Evolutionary conservation across 2,888 invertebrate genomes (phyloP).

Genomic region (Masnerella sp.): DNA sequence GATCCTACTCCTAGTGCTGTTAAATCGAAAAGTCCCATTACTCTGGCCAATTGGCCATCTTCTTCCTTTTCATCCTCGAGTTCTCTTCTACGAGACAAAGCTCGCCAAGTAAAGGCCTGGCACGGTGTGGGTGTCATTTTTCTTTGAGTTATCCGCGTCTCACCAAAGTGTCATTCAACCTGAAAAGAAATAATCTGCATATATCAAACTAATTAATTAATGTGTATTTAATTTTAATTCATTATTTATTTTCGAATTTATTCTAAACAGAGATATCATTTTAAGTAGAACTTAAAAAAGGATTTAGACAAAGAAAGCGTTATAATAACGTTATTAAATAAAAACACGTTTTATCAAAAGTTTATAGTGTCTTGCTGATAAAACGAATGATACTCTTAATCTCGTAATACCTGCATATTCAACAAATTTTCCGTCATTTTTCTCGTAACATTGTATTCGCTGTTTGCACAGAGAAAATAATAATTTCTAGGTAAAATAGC

Average conservation of each 20-base stretch:
- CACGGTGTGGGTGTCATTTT: constrained; percentile 18
- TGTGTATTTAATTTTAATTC: no score
- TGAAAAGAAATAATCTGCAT: no score
- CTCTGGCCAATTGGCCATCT: constrained; percentile 80
- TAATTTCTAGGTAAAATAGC: no score
- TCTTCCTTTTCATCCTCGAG: constrained; percentile 71
- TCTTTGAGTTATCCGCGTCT: constrained; percentile 2
- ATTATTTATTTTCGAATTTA: no score
- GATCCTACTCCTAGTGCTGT: constrained; percentile 92
- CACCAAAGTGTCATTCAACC: no score
- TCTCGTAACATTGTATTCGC: background rate
- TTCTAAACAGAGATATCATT: no score
- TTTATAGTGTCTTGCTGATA: constrained; percentile 1
- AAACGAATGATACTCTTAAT: constrained; percentile 18
- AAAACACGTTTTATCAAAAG: background rate
- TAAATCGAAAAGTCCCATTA: constrained; percentile 89
- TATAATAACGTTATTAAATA: background rate
- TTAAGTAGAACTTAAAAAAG: no score
- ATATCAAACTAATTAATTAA: no score
- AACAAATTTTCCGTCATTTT: constrained; percentile 7
- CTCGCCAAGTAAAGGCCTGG: constrained; percentile 67
- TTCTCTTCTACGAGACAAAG: constrained; percentile 78
- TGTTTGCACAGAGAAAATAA: no score
- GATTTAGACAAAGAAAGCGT: no score
- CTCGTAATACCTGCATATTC: constrained; percentile 7